These are phyloP conservation scores for Brachionus rubens DNA, from an alignment of 1,140 invertebrate genomes.

Conservation along the genomic window DNA sequence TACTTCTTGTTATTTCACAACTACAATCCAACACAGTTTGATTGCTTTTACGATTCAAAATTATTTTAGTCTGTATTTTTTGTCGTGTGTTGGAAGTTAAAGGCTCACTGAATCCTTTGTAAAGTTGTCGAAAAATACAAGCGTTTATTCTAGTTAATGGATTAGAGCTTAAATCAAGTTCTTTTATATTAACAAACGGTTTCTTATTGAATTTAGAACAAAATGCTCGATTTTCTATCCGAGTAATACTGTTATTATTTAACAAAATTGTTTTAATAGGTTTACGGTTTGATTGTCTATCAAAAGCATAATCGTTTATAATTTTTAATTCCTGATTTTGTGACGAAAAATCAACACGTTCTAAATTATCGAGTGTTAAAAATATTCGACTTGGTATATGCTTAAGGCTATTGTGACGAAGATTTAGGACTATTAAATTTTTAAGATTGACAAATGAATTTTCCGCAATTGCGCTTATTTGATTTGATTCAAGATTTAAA, in stretches of 20 bases:
- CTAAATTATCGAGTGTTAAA: constrained; percentile 31
- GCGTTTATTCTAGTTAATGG: not conserved
- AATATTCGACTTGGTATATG: constrained; percentile 41
- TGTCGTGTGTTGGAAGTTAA: not conserved
- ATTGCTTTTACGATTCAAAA: not conserved
- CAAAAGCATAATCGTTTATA: constrained; percentile 32
- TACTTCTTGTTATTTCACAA: constrained; percentile 7
- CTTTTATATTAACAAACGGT: constrained; percentile 9
- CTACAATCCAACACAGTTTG: not conserved
- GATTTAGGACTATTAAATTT: constrained; percentile 2
- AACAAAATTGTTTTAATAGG: not conserved
- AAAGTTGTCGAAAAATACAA: constrained; percentile 36
- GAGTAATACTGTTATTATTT: constrained; percentile 3
- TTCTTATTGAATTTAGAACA: constrained; percentile 24
- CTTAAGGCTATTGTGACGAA: constrained; percentile 8
- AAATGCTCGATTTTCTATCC: constrained; percentile 13
- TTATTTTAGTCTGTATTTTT: not conserved
- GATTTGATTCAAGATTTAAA: constrained; percentile 36
- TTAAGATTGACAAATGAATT: constrained; percentile 27
- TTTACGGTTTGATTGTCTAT: constrained; percentile 21
- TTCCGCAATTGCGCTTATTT: constrained; percentile 42
- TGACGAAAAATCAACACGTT: constrained; percentile 16
- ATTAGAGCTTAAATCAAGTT: constrained; percentile 20
- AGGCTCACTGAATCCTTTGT: constrained; percentile 14
- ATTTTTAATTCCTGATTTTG: constrained; percentile 5